Percentiles rank a stretch among this genome's conserved stretches.
These are phyloP conservation scores for Heliocidaris erythrogramma DNA, from an alignment of 35 echinoderm and acorn worm species.

Conservation along the genomic window DNA sequence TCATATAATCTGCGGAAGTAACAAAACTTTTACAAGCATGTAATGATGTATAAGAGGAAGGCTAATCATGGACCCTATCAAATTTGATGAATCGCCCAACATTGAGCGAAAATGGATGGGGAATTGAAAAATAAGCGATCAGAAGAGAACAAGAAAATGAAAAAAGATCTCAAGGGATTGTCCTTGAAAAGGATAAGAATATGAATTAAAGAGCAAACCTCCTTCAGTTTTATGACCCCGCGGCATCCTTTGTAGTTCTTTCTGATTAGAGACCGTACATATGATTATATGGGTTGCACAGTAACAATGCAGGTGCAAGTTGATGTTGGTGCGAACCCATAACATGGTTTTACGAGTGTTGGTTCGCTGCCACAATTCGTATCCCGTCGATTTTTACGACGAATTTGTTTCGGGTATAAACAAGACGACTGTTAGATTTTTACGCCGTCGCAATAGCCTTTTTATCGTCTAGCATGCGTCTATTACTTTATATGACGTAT, in stretches of 20 bases:
- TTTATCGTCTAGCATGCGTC: neutral
- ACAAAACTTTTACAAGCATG: neutral
- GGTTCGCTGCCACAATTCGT: conserved; percentile 25
- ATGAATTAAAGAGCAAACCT: conserved; percentile 1
- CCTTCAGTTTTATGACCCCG: neutral
- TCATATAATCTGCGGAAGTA: conserved; percentile 1
- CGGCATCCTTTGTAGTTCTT: neutral
- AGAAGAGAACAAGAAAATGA: neutral
- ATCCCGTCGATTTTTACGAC: conserved; percentile 23
- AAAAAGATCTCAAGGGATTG: neutral
- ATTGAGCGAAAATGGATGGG: neutral
- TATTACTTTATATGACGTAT: neutral
- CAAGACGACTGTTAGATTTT: neutral
- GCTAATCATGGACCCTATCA: neutral
- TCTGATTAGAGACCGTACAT: neutral
- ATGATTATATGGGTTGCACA: neutral
- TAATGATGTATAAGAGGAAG: neutral
- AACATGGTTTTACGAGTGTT: conserved; percentile 29
- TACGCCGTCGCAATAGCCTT: neutral
- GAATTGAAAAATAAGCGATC: neutral
- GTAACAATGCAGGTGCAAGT: conserved; percentile 4
- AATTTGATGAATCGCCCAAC: neutral
- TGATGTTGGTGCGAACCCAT: neutral
- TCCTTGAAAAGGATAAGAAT: neutral
- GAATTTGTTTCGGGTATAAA: conserved; percentile 45